Evolutionary conservation across 2,797 vertebrate species (phyloP).

Genomic region (Mormyrus proboscirostris): DNA sequence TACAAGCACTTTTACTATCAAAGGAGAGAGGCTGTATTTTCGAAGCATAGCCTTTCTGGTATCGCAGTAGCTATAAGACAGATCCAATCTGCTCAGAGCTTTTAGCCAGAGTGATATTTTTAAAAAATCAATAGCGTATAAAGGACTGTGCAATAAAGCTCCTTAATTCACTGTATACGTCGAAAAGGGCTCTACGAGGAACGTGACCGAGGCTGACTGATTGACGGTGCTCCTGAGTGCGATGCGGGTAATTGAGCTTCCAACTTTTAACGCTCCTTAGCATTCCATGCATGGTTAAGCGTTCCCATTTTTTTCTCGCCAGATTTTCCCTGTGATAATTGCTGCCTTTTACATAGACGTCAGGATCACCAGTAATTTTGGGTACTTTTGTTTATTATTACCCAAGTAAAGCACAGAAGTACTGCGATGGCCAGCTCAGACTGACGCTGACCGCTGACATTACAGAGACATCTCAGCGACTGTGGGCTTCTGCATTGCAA

Average conservation of each 20-base stretch:
- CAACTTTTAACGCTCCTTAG: background rate
- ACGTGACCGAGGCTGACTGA: background rate
- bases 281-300: background rate
- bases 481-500: background rate
- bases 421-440: background rate
- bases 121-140: conserved; percentile 5
- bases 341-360: background rate
- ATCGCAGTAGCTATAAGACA: background rate
- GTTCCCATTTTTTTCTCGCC: background rate
- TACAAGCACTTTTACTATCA: background rate
- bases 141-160: conserved; percentile 12
- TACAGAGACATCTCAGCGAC: background rate
- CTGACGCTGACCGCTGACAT: background rate
- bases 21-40: background rate
- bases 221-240: background rate
- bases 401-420: background rate
- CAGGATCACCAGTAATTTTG: background rate
- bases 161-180: conserved; percentile 2
- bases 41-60: background rate
- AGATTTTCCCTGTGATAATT: background rate
- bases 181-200: conserved; percentile 1
- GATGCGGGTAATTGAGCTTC: background rate
- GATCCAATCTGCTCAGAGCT: conserved; percentile 9
- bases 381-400: background rate
- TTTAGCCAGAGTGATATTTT: conserved; percentile 16